phyloP scores from a whole-genome alignment of 2,797 vertebrate species.

The Micromesistius poutassou region DNA sequence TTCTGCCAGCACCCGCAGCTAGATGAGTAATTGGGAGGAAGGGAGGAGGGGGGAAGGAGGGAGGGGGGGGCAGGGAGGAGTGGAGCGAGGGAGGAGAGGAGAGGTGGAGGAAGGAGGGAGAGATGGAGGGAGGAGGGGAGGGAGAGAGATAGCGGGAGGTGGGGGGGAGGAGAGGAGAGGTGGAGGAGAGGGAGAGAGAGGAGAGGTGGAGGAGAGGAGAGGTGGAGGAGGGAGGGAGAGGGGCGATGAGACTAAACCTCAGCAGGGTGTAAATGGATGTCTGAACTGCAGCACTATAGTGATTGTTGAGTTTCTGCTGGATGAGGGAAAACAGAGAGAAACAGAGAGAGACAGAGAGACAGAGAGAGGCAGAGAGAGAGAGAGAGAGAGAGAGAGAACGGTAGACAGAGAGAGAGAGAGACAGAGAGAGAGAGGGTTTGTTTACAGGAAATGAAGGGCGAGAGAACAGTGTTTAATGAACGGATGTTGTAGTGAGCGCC shows the following conservation, averaged over 20 bases:
- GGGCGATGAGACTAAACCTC: not conserved
- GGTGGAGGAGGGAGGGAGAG: not conserved
- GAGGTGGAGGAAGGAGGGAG: not conserved
- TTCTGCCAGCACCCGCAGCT: constrained; percentile 59
- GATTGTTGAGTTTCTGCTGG: constrained; percentile 56
- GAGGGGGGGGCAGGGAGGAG: not conserved
- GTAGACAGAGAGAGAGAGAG: not conserved
- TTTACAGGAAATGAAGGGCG: constrained; percentile 14
- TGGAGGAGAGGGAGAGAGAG: too few relatives aligned
- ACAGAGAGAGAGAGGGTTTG: not conserved
- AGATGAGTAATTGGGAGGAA: constrained; percentile 12
- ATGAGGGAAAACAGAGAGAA: constrained; percentile 26
- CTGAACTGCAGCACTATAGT: constrained; percentile 60
- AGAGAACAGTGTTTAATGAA: constrained; percentile 25
- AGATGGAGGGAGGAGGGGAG: not conserved
- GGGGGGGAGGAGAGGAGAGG: not conserved
- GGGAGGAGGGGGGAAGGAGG: not conserved
- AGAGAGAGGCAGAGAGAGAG: not conserved
- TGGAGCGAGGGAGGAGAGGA: not conserved
- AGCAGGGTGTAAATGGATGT: constrained; percentile 62
- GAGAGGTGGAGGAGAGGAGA: not conserved
- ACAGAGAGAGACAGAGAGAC: not conserved
- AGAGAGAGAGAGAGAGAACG: too few relatives aligned
- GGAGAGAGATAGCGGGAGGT: not conserved
- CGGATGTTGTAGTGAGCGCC: constrained; percentile 25